These are phyloP conservation scores for Lamproptera curius DNA, from an alignment of 2,888 invertebrate genomes.

Conservation along the genomic window DNA sequence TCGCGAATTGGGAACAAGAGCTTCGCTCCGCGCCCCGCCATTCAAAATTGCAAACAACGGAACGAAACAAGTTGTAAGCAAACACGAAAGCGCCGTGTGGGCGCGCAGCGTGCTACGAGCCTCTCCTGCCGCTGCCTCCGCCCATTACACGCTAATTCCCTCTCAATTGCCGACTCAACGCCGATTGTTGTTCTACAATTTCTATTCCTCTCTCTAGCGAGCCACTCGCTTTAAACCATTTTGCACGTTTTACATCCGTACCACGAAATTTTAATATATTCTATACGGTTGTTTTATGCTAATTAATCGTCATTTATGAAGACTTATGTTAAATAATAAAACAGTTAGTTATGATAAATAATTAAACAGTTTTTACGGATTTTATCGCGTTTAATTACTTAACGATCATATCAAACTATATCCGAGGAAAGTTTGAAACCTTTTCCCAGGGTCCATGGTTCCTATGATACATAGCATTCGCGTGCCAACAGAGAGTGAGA, in stretches of 20 bases:
- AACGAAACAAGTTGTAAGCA: not conserved
- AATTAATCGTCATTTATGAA: not conserved
- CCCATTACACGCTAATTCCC: conserved; percentile 1
- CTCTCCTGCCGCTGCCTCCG: not conserved
- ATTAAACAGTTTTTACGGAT: no score
- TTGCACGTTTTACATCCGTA: not conserved
- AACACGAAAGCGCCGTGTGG: not conserved
- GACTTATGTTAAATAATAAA: not conserved
- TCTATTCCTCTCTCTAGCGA: not conserved
- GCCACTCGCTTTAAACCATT: not conserved
- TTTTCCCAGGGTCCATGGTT: no score
- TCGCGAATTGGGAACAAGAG: not conserved
- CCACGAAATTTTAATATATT: not conserved
- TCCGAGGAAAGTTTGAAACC: no score
- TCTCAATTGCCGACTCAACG: not conserved
- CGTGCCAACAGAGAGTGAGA: no score
- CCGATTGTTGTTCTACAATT: not conserved
- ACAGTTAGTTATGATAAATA: not conserved
- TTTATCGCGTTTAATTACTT: no score
- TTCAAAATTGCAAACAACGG: not conserved
- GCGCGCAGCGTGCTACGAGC: not conserved
- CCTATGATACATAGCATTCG: no score
- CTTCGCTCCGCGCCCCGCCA: not conserved
- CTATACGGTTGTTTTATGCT: not conserved
- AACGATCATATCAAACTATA: no score